These are phyloP conservation scores for Drosophila helvetica DNA, from an alignment of 2,888 invertebrate species.

Conservation along the genomic window DNA sequence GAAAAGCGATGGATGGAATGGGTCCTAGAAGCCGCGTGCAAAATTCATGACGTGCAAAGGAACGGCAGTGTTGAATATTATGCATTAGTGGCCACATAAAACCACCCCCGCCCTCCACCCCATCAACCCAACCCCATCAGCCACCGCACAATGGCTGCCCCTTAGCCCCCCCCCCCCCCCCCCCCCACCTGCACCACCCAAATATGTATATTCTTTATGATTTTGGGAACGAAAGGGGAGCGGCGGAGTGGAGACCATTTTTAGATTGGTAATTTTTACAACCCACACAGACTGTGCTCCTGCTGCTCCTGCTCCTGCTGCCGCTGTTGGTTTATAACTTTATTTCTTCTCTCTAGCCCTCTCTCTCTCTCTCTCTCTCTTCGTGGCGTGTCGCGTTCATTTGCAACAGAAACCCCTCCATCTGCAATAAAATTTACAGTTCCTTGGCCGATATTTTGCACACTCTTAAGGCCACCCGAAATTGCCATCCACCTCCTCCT, in stretches of 20 bases:
- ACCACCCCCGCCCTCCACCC: conserved; percentile 5
- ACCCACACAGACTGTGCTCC: conserved; percentile 52
- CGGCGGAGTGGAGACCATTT: conserved; percentile 13
- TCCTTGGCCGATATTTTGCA: conserved; percentile 69
- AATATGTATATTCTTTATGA: conserved; percentile 57
- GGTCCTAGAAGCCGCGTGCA: conserved; percentile 46
- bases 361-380: conserved; percentile 17
- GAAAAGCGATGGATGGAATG: conserved; percentile 12
- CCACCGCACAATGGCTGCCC: conserved; percentile 28
- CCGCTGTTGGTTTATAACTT: conserved; percentile 66
- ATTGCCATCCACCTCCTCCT: conserved; percentile 2
- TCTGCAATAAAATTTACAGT: conserved; percentile 70
- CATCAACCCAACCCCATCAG: neutral
- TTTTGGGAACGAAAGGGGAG: conserved; percentile 29
- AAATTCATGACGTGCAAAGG: conserved; percentile 74
- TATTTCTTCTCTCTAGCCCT: conserved; percentile 50
- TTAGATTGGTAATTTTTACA: conserved; percentile 46
- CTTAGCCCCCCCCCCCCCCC: conserved; percentile 1
- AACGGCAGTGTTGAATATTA: conserved; percentile 67
- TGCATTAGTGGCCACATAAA: conserved; percentile 62
- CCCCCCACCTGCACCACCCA: no score
- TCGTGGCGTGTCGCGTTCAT: conserved; percentile 68
- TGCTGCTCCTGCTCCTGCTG: neutral
- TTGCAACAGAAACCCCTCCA: conserved; percentile 56
- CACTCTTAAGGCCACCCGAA: conserved; percentile 52